A percentile compares a stretch with the other conserved stretches of the same genome.
phyloP scores from a whole-genome alignment of 2,113 vertebrate genomes.

The Tichodroma muraria region DNA sequence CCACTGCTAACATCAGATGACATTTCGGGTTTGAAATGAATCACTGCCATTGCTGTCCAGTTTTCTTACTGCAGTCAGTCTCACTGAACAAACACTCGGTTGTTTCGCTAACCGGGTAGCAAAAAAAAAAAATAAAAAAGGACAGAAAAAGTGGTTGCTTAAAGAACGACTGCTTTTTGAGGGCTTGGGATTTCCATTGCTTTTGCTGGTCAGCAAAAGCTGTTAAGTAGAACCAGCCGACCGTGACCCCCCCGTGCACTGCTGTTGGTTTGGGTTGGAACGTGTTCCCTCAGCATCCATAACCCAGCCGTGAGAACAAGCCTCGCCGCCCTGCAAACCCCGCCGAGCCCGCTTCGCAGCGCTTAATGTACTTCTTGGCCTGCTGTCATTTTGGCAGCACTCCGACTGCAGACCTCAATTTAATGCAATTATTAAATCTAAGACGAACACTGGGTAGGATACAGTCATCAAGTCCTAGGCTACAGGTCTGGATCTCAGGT shows the following conservation, averaged over 20 bases:
- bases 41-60: background rate
- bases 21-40: background rate
- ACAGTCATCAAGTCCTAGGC: background rate
- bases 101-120: background rate
- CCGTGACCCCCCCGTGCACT: background rate
- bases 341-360: background rate
- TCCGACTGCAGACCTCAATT: background rate
- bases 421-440: constrained; percentile 15
- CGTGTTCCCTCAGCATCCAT: fast-evolving
- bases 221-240: background rate
- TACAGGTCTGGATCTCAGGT: background rate
- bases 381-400: background rate
- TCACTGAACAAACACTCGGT: background rate
- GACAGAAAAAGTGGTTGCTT: background rate
- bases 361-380: constrained; percentile 18
- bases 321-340: background rate
- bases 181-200: background rate
- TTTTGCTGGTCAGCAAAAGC: constrained; percentile 36
- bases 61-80: background rate
- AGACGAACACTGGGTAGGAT: background rate
- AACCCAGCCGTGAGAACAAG: background rate
- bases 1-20: background rate
- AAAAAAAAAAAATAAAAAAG: background rate
- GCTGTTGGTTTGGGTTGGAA: background rate
- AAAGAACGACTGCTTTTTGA: background rate